Conservation (phyloP, 2,113 vertebrate genomes). For the Macquaria ambigua region DNA sequence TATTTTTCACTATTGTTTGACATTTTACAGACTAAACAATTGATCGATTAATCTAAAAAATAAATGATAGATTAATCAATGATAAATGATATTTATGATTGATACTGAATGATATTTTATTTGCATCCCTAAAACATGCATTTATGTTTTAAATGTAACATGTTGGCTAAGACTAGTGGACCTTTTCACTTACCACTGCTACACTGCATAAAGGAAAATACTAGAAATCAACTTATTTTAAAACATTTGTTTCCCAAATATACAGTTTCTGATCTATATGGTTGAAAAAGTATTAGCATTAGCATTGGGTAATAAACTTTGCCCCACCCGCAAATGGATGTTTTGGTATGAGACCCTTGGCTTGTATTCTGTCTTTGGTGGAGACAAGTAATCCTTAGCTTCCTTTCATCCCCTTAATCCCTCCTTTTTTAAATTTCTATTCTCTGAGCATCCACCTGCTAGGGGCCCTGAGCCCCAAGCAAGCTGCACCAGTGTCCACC, state of each 20-base stretch:
- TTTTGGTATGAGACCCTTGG: conserved; percentile 42
- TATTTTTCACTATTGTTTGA: not conserved
- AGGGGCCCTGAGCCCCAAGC: conserved; percentile 52
- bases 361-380: conserved; percentile 47
- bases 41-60: not conserved
- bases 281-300: not conserved
- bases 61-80: not conserved
- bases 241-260: not conserved
- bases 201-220: not conserved
- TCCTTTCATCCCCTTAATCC: conserved; percentile 77
- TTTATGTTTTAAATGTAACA: not conserved
- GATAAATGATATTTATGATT: rapidly evolving
- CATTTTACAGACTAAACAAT: not conserved
- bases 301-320: not conserved
- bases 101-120: not conserved
- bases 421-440: conserved; percentile 61
- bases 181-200: not conserved
- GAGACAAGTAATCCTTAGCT: conserved; percentile 67
- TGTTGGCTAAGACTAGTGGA: not conserved
- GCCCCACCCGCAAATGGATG: conserved; percentile 18
- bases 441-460: conserved; percentile 76
- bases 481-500: conserved; percentile 70
- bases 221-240: not conserved
- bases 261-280: not conserved
- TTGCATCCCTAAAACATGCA: not conserved